These are phyloP conservation scores for Melozone crissalis DNA, from an alignment of 2,113 vertebrate genomes.

Conservation along the genomic window DNA sequence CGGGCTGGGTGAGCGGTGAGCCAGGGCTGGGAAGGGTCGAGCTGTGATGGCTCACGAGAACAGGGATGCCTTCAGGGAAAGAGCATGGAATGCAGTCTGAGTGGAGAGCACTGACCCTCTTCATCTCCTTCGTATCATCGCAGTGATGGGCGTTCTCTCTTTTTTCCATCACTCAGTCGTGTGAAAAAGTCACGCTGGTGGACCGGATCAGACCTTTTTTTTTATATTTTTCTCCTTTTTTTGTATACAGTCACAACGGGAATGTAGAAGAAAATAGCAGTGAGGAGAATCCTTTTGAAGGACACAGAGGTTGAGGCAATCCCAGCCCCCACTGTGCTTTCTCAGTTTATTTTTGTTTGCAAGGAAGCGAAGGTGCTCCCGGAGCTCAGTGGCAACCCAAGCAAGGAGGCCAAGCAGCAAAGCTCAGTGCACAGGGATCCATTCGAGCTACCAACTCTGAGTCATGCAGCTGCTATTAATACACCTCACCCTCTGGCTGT, in stretches of 20 bases:
- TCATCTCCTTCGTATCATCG: accelerated
- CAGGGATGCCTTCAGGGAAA: neutral
- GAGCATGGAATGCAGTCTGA: accelerated
- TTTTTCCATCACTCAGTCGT: neutral
- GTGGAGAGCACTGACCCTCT: neutral
- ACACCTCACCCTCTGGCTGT: constrained; percentile 23
- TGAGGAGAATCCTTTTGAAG: neutral
- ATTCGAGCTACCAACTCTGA: constrained; percentile 22
- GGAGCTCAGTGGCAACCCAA: neutral
- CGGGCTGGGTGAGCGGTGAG: neutral
- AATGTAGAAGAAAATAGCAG: neutral
- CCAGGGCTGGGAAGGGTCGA: neutral
- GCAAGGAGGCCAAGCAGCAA: neutral
- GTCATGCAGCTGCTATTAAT: constrained; percentile 65
- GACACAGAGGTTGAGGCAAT: neutral
- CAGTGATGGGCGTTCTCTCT: neutral
- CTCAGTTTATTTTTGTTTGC: constrained; percentile 4
- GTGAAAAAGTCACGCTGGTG: neutral
- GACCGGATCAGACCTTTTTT: neutral
- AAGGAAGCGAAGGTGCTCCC: neutral
- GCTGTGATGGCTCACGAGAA: neutral
- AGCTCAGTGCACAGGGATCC: neutral
- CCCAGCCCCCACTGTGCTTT: neutral
- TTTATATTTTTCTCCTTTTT: neutral
- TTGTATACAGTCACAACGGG: neutral